Evolutionary conservation across 2,888 invertebrate genomes (phyloP).

Genomic region (Cephus nigrinus): DNA sequence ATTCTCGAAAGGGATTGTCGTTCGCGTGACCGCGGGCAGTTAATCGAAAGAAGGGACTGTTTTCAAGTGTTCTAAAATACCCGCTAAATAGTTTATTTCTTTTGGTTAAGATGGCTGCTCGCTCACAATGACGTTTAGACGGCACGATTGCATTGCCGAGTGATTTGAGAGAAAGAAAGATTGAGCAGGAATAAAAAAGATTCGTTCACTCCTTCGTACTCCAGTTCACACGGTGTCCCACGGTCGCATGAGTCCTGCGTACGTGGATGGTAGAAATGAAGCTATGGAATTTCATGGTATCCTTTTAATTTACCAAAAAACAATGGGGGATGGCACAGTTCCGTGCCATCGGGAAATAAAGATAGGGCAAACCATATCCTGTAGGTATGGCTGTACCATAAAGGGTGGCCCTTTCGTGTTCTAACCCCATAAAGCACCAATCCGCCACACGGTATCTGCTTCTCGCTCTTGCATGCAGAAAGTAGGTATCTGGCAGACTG

Average conservation of each 20-base stretch:
- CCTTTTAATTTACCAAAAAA: conserved; percentile 17
- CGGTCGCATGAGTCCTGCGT: background rate
- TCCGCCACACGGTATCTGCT: conserved; percentile 12
- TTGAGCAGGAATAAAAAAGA: background rate
- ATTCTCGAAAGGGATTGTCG: background rate
- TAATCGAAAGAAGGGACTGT: background rate
- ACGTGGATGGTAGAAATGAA: background rate
- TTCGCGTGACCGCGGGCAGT: background rate
- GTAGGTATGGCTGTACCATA: conserved; percentile 1
- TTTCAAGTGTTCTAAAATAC: background rate
- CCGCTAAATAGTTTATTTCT: background rate
- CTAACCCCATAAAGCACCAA: conserved; percentile 28
- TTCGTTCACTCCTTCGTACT: background rate
- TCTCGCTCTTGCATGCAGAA: background rate
- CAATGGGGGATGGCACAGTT: conserved; percentile 14
- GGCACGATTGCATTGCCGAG: background rate
- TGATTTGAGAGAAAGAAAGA: background rate
- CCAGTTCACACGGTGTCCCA: background rate
- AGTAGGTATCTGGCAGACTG: background rate
- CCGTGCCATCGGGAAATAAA: conserved; percentile 34
- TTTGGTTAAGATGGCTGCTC: background rate
- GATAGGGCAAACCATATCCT: conserved; percentile 21
- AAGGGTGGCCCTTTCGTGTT: conserved; percentile 27
- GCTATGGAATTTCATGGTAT: conserved; percentile 11
- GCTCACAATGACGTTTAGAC: background rate